phyloP scores from a whole-genome alignment of 2,888 invertebrate genomes.

The Brachyptera putata region DNA sequence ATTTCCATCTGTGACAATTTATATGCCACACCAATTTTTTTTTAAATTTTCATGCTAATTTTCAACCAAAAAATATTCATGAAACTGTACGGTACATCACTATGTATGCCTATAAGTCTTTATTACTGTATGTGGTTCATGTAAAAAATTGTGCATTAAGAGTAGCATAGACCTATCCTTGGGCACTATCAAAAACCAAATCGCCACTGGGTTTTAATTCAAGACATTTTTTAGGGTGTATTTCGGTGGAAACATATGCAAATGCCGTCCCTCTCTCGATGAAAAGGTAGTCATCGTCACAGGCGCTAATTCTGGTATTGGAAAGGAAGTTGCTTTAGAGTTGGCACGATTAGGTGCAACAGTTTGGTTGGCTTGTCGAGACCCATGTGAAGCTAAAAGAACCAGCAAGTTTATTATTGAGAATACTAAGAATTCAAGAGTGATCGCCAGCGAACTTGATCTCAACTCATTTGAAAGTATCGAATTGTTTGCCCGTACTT shows the following conservation, averaged over 20 bases:
- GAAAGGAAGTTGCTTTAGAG: conserved; percentile 52
- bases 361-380: conserved; percentile 54
- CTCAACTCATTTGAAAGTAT: conserved; percentile 44
- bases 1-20: no score
- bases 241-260: conserved; percentile 35
- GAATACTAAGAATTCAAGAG: conserved; percentile 34
- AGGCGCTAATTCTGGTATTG: conserved; percentile 57
- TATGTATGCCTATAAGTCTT: no score
- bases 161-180: no score
- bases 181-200: no score
- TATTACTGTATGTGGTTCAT: no score
- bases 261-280: conserved; percentile 34
- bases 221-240: no score
- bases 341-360: conserved; percentile 51
- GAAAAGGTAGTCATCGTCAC: conserved; percentile 53
- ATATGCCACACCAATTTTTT: no score
- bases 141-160: no score
- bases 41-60: no score
- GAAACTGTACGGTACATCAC: no score
- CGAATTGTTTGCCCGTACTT: conserved; percentile 41
- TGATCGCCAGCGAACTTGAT: conserved; percentile 43
- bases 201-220: no score
- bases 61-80: no score
- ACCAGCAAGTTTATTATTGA: conserved; percentile 46
- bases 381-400: conserved; percentile 45